These are phyloP conservation scores for Harlomillsia oculata DNA, from an alignment of 1,140 invertebrate genomes.

Conservation along the genomic window DNA sequence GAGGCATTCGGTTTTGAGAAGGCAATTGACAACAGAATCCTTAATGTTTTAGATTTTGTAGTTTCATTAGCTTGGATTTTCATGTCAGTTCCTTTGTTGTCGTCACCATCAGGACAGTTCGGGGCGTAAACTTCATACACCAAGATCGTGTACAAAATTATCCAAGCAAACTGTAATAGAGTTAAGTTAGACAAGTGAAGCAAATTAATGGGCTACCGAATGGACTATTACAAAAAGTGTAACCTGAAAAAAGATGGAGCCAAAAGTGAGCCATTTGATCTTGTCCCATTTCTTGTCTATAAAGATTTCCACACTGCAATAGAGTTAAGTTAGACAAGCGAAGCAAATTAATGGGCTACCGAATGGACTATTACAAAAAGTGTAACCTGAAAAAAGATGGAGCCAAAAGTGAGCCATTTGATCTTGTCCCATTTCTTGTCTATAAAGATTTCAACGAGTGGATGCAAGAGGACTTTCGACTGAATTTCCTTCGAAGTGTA, in stretches of 20 bases:
- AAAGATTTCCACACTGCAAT: slow-evolving; percentile 20
- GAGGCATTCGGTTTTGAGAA: slow-evolving; percentile 4
- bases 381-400: not conserved
- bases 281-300: slow-evolving; percentile 20
- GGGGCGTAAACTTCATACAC: slow-evolving; percentile 16
- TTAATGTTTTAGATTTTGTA: not conserved
- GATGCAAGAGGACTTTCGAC: slow-evolving; percentile 13
- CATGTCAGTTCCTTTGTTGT: not conserved
- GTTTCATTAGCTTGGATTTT: not conserved
- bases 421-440: slow-evolving; percentile 20
- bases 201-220: no score
- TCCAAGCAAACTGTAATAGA: slow-evolving; percentile 9
- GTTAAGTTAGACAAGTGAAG: no score
- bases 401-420: slow-evolving; percentile 12
- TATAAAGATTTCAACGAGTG: slow-evolving; percentile 19
- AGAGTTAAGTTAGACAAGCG: no score
- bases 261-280: slow-evolving; percentile 16
- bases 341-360: no score
- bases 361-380: no score
- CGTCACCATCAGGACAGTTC: slow-evolving; percentile 12
- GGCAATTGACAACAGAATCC: slow-evolving; percentile 5
- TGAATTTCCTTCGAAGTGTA: slow-evolving; percentile 11
- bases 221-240: no score
- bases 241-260: not conserved
- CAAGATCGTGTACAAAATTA: slow-evolving; percentile 11